Percentiles rank a stretch among this genome's conserved stretches.
phyloP scores from a whole-genome alignment of 2,797 vertebrate species.

The Spatula versicolor region DNA sequence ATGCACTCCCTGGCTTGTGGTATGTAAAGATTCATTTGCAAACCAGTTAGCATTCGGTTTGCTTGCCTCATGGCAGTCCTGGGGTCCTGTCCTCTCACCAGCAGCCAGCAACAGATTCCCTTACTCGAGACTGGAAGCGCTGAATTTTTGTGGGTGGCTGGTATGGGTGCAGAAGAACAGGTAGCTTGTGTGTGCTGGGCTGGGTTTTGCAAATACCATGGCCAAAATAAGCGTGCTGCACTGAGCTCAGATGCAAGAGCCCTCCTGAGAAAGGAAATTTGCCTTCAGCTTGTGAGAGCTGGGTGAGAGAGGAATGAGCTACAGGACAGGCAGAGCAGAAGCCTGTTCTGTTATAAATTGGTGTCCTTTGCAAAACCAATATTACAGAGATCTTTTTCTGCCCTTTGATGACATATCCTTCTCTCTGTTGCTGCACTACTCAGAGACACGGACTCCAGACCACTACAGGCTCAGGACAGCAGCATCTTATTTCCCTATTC shows the following conservation, averaged over 20 bases:
- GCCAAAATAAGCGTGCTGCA: neutral
- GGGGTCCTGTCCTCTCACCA: neutral
- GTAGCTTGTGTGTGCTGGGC: neutral
- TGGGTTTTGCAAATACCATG: neutral
- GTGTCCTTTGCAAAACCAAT: neutral
- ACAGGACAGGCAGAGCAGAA: neutral
- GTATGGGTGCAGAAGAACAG: neutral
- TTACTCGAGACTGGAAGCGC: neutral
- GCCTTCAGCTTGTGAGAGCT: neutral
- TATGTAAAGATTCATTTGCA: neutral
- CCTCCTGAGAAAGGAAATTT: neutral
- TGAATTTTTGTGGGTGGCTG: neutral
- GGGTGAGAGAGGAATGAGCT: neutral
- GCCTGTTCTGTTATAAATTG: neutral
- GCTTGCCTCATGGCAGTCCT: neutral
- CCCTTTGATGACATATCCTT: neutral
- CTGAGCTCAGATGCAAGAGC: rapidly evolving
- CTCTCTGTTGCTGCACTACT: neutral
- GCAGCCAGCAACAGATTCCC: neutral
- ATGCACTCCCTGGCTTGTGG: neutral
- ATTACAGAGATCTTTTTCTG: neutral
- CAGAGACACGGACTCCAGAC: neutral
- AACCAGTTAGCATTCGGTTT: neutral
- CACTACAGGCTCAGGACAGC: neutral
- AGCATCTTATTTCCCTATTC: neutral